Base-by-base conservation (phyloP, 2,888 invertebrate genomes). In the Philereme transversata region DNA sequence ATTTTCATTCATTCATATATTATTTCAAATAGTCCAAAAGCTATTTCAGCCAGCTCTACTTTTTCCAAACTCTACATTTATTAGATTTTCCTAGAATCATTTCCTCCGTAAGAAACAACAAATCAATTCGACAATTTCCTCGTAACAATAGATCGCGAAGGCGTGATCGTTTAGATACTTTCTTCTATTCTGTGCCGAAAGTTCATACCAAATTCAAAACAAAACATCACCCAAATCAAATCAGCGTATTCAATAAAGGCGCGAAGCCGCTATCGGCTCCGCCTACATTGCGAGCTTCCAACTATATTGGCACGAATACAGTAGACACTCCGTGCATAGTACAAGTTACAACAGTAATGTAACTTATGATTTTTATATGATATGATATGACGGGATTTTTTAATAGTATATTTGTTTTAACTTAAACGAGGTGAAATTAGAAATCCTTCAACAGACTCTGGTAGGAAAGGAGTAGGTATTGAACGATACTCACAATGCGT, bases 211-310 rank as follows among this genome's bases (percentile, higher is more conserved):
- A 67, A 70, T 70, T 70, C 70, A 64, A 78, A 77, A 75, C 73
- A 77, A 75, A 73, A 75, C 76, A 75, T 71, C 68, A 73, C 69
- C 74, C 74, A 75, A 79, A 78, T 79, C 77, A 79, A 81, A 81
- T 81, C 73, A 80, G 74, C 76, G 77, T 77, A 76, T 78, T 78
- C 78, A 81, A 77, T 74, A 72, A 74, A 74, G 77, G 75, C 74
- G 74, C 63, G 70, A 69, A 74, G 73, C 69, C 68, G 70, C 67
- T 65, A 68, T 72, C 71, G 68, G 60, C 66, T 69, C 60, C 68
- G 69, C 67, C 59, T 57, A 41, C 55, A 56, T 59, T 50, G 63
- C 57, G 53, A 44, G 57, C 58, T 51, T 43, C 63, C 63, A 68
- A 69, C 69, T 73, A 70, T 69, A 71, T 69, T 69, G 71, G 67